Evolutionary conservation across 2,888 invertebrate species (phyloP), one percentile per base, ranked within the genome.

Genomic region (Pachliopta kotzebuea): DNA sequence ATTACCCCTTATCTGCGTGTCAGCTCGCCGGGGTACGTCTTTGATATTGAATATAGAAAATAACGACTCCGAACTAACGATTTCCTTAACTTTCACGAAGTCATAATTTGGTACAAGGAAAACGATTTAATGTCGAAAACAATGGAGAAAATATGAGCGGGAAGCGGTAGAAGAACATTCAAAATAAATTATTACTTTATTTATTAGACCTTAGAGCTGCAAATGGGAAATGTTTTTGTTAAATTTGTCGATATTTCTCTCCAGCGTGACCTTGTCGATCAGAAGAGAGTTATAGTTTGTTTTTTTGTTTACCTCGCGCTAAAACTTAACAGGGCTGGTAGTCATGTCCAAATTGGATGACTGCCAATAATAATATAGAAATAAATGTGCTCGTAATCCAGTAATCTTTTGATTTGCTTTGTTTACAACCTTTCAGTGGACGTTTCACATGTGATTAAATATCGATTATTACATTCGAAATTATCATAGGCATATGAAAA

Each of bases 1-100:
- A 83, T 78, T 76, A 76, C 70, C 69, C 72, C 74, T 74, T 74
- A 76, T 76, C 74, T 73, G 61, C 60, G 69, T 72, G 71, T 73
- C 69, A 69, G 69, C 68, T 67, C 70, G 74, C 72, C 69, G 71
- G 69, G 68, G 63, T 67, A 61, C 59, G 67, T 59, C 68, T 64
- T 57, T 45, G 68, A 66, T 70, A 72, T 70, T 73, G 69, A 71
- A 72, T 67, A 68, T 67, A 63, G 63, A 69, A 71, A 66, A 70
- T 70, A 68, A 71, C 60, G 64, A 52, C 60, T 52, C 21, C 37
- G 56, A 56, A 56, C 50, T 61, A 60, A 64, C 56, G 52, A 23
- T 31, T 45, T 63, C 50, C 59, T 60, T 60, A 59, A 42, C 23
- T 56, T 64, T 60, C 64, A 50, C 60, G 55, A 60, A 56, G 24